Conservation (phyloP, 1,140 invertebrate species). For the Cyphomyrmex costatus region DNA sequence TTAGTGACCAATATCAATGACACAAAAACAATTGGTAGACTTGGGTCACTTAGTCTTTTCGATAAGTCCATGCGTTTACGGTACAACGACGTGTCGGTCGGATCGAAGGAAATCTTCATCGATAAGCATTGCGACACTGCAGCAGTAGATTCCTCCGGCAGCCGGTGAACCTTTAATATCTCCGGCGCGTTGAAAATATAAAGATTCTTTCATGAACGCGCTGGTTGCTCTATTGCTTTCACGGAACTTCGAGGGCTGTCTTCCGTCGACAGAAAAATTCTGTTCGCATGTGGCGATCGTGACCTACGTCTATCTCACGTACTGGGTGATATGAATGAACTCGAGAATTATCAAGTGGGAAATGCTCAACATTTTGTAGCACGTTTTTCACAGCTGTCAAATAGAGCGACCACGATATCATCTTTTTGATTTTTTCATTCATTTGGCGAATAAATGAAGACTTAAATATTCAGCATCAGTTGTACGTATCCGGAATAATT, state of each 20-base stretch:
- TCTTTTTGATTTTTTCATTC: neutral
- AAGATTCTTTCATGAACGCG: slow-evolving; percentile 33
- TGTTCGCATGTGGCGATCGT: slow-evolving; percentile 14
- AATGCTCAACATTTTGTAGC: neutral
- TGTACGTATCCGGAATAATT: slow-evolving; percentile 26
- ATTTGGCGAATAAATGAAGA: neutral
- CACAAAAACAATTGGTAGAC: neutral
- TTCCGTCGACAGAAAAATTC: slow-evolving; percentile 38
- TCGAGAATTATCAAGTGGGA: neutral
- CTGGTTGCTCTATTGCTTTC: slow-evolving; percentile 14
- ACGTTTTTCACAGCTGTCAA: neutral
- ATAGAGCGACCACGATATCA: neutral
- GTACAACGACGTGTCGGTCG: neutral
- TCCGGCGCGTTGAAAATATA: slow-evolving; percentile 52
- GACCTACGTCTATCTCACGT: slow-evolving; percentile 1
- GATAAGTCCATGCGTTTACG: neutral
- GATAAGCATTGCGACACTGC: slow-evolving; percentile 3
- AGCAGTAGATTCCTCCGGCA: slow-evolving; percentile 20
- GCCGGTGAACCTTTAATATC: slow-evolving; percentile 52
- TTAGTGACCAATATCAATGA: neutral
- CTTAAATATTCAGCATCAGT: neutral
- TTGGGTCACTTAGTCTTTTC: neutral
- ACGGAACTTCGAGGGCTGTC: slow-evolving; percentile 28
- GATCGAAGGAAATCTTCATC: slow-evolving; percentile 32
- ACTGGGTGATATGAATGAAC: slow-evolving; percentile 2